A percentile compares a stretch with the other conserved stretches of the same genome.
phyloP scores from a whole-genome alignment of 2,113 vertebrate genomes.

The Delphinus delphis region DNA sequence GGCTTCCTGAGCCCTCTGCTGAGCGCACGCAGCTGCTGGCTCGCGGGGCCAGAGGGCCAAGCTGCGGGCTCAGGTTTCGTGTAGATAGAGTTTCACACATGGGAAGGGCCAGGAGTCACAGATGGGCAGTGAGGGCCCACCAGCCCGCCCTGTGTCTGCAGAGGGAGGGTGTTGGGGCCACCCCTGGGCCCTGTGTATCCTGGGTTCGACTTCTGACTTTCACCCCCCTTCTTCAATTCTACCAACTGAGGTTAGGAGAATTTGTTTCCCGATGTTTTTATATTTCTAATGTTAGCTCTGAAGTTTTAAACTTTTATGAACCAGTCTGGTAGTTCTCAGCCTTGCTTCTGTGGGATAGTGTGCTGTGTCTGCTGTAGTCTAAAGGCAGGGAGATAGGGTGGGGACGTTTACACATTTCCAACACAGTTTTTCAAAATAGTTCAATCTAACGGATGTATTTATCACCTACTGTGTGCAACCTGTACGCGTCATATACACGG shows the following conservation, averaged over 20 bases:
- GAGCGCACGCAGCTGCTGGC: background rate
- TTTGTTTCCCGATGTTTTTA: background rate
- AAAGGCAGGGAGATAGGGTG: background rate
- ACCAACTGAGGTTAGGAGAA: background rate
- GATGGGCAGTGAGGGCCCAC: background rate
- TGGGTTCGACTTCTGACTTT: fast-evolving
- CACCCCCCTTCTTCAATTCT: background rate
- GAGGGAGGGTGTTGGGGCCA: background rate
- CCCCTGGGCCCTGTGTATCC: background rate
- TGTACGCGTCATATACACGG: fast-evolving
- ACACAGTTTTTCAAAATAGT: background rate
- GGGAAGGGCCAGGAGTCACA: background rate
- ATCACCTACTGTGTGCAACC: no score
- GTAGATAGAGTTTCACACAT: background rate
- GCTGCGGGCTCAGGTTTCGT: background rate
- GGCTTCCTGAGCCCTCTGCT: background rate
- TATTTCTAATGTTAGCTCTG: background rate
- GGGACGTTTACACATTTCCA: background rate
- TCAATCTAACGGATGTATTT: background rate
- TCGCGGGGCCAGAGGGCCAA: background rate
- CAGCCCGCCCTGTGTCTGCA: background rate
- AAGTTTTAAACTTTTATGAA: background rate
- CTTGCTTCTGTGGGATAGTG: background rate
- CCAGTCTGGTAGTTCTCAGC: background rate
- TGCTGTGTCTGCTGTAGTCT: background rate